These are phyloP conservation scores for Hecatera dysodea DNA, from an alignment of 2,888 invertebrate species.

Conservation along the genomic window DNA sequence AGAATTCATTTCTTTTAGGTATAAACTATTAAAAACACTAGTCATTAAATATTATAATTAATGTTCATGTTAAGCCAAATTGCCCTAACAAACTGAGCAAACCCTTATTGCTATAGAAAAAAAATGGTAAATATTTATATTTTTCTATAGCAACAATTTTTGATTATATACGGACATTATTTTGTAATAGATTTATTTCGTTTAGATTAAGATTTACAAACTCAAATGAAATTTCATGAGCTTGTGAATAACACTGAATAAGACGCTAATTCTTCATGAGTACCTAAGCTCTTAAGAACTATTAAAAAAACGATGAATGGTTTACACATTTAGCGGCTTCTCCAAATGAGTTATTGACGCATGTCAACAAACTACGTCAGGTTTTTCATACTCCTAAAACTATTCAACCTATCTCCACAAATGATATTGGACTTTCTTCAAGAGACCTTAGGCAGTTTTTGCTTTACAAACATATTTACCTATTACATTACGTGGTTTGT, in stretches of 20 bases:
- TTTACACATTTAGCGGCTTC: conserved; percentile 20
- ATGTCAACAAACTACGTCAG: conserved; percentile 16
- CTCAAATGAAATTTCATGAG: no score
- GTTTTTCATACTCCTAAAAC: conserved; percentile 19
- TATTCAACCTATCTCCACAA: conserved; percentile 10
- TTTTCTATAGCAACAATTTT: no score
- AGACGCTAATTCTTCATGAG: background rate
- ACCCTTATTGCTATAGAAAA: background rate
- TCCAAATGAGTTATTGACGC: conserved; percentile 35
- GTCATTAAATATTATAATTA: no score
- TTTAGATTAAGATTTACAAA: no score
- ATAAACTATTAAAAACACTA: no score
- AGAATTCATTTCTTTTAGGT: no score
- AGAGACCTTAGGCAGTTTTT: conserved; percentile 32
- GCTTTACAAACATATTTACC: conserved; percentile 27
- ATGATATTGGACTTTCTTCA: conserved; percentile 13
- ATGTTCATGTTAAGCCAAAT: no score
- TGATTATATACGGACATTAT: no score
- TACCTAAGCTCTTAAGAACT: background rate
- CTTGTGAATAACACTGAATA: background rate
- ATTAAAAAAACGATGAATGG: conserved; percentile 23
- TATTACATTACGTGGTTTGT: conserved; percentile 46
- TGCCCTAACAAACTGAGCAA: no score
- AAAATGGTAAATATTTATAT: background rate
- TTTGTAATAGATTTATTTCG: conserved; percentile 8